These are phyloP conservation scores for human DNA, from an alignment of 2,113 vertebrate species.

Conservation along the genomic window GRCh38 chr5:40929001-40929500, in stretches of 20 bases:
- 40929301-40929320: neutral
- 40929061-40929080: neutral
- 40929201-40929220: neutral
- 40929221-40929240: neutral
- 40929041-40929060: neutral
- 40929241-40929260: too few relatives aligned
- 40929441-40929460: neutral
- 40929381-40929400: neutral
- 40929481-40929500: fast-evolving
- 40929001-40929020: constrained; percentile 24
- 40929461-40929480: neutral
- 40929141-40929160: neutral
- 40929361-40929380: neutral
- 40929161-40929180: neutral
- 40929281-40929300: neutral
- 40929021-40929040: neutral
- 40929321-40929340: neutral
- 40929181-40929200: neutral
- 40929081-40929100: neutral
- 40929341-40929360: neutral
- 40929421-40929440: neutral
- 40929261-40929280: neutral
- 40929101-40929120: neutral
- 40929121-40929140: neutral
- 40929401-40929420: neutral